Percentiles rank a stretch among this genome's conserved stretches.
Conservation (phyloP, 2,888 invertebrate genomes). For the Drosophila mulleri region DNA sequence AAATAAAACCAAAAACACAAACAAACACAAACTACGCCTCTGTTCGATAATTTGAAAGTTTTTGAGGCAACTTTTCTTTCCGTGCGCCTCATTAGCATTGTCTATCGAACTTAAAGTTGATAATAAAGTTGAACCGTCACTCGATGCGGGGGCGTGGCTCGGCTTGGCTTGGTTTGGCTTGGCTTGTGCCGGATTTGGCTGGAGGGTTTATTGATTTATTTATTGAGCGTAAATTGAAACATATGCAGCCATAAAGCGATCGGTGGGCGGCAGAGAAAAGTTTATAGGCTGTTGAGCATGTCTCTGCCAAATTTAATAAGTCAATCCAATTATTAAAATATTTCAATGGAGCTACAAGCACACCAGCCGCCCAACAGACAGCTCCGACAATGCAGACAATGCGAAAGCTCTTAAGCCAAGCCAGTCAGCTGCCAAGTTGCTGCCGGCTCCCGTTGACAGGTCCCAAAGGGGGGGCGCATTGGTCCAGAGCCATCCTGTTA, state of each 20-base stretch:
- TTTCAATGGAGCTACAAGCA: constrained; percentile 18
- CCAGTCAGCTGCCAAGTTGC: constrained; percentile 35
- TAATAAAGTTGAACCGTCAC: constrained; percentile 56
- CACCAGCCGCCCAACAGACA: background rate
- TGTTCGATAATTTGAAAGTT: constrained; percentile 52
- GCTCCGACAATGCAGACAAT: background rate
- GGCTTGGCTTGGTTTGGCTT: background rate
- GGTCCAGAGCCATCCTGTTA: constrained; percentile 7
- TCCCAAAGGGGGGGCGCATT: constrained; percentile 1
- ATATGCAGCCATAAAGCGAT: constrained; percentile 25
- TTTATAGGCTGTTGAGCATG: constrained; percentile 17
- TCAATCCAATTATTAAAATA: constrained; percentile 47
- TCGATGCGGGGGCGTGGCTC: constrained; percentile 27
- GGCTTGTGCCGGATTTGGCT: constrained; percentile 23
- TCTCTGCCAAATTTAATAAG: constrained; percentile 32
- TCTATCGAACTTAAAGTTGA: constrained; percentile 75
- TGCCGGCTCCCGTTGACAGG: constrained; percentile 4
- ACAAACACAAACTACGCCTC: constrained; percentile 16
- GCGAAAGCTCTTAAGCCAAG: constrained; percentile 19
- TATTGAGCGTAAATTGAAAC: constrained; percentile 49
- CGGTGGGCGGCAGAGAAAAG: constrained; percentile 3
- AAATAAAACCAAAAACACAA: background rate
- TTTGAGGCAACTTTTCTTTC: constrained; percentile 62
- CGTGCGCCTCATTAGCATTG: constrained; percentile 72
- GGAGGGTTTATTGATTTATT: constrained; percentile 49